Evolutionary conservation across 2,113 vertebrate species (phyloP).

Genomic region (Crotophaga sulcirostris): DNA sequence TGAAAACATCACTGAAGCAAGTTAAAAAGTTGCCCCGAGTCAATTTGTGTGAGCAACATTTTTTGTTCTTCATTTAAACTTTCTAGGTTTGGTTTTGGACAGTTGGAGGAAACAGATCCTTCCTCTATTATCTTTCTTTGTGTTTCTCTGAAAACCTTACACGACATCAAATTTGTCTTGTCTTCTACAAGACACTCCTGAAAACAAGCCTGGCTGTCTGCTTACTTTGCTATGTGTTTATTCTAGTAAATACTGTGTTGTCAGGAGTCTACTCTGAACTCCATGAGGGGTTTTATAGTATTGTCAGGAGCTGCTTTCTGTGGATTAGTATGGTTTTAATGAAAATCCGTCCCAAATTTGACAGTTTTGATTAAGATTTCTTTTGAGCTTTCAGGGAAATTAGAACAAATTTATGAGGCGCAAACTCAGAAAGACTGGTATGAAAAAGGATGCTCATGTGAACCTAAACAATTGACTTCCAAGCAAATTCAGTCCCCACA

Average conservation of each 20-base stretch:
- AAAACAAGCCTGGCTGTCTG: background rate
- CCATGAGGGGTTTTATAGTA: background rate
- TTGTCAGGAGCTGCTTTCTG: background rate
- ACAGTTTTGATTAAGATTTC: background rate
- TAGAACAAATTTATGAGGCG: background rate
- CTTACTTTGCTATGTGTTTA: background rate
- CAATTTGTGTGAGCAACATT: background rate
- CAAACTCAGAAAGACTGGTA: background rate
- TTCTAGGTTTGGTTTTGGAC: background rate
- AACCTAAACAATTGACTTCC: background rate
- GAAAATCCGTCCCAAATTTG: background rate
- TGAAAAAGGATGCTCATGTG: background rate
- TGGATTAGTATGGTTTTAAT: background rate
- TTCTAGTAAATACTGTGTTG: background rate
- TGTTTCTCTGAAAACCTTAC: background rate
- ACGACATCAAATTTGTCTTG: background rate
- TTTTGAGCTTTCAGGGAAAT: background rate
- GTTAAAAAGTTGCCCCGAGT: background rate
- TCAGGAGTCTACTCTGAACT: background rate
- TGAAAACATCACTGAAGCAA: conserved; percentile 23
- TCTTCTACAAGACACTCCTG: background rate
- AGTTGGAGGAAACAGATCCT: background rate
- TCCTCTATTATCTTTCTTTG: background rate
- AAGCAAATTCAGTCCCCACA: background rate
- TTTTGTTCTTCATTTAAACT: conserved; percentile 9